phyloP scores from a whole-genome alignment of 2,113 vertebrate species.

The Tupaia chinensis region DNA sequence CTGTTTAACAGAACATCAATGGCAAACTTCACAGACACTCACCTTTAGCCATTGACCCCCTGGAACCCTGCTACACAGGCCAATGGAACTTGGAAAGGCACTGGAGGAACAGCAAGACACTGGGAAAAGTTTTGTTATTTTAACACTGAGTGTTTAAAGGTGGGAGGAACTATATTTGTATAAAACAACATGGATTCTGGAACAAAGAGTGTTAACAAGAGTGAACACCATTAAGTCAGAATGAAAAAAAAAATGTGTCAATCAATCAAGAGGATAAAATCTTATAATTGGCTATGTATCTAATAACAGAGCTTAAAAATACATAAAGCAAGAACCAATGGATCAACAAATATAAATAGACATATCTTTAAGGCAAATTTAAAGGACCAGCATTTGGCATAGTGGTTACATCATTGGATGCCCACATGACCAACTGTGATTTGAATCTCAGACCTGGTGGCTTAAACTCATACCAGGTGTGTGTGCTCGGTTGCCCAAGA shows the following conservation, averaged over 20 bases:
- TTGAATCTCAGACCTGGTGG: no score
- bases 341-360: background rate
- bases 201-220: background rate
- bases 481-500: no score
- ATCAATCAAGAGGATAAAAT: background rate
- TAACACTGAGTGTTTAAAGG: background rate
- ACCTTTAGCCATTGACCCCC: no score
- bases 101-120: background rate
- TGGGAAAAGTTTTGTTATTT: background rate
- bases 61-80: no score
- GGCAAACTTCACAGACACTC: no score
- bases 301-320: background rate
- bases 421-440: no score
- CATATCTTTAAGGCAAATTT: background rate
- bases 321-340: background rate
- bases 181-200: background rate
- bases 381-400: no score
- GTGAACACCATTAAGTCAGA: background rate
- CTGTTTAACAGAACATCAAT: no score
- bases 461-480: no score
- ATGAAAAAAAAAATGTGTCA: background rate
- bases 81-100: no score
- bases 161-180: background rate
- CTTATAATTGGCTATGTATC: background rate
- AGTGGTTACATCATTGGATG: no score